Evolutionary conservation across 2,113 vertebrate species (phyloP).

Genomic region (Pampusana beccarii): DNA sequence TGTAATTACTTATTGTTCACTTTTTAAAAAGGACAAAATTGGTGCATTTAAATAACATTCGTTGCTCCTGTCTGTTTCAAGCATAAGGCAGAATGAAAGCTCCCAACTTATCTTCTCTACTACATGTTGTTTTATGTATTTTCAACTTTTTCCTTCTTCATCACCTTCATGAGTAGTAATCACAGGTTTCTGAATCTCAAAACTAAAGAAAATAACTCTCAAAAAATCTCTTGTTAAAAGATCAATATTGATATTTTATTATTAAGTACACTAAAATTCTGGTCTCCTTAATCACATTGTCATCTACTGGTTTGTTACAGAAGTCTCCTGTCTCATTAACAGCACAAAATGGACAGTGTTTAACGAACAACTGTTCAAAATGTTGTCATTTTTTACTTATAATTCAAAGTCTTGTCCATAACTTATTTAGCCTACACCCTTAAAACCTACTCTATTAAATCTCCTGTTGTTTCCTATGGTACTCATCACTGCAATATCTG

Average conservation of each 20-base stretch:
- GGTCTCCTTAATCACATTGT: neutral
- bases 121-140: neutral
- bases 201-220: neutral
- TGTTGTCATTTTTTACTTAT: neutral
- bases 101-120: neutral
- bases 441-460: neutral
- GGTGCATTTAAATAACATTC: neutral
- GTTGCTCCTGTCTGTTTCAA: neutral
- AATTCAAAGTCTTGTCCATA: neutral
- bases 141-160: neutral
- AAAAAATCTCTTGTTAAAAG: accelerated
- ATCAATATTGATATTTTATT: neutral
- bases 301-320: neutral
- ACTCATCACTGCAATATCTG: neutral
- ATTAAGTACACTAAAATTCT: neutral
- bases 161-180: neutral
- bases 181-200: neutral
- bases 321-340: neutral
- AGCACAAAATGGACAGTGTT: neutral
- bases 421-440: neutral
- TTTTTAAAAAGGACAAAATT: neutral
- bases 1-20: neutral
- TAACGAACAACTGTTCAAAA: neutral
- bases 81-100: neutral
- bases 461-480: neutral